A percentile compares a stretch with the other conserved stretches of the same genome.
Conservation (phyloP, 2,888 invertebrate species). For the Standfussiana lucernea region DNA sequence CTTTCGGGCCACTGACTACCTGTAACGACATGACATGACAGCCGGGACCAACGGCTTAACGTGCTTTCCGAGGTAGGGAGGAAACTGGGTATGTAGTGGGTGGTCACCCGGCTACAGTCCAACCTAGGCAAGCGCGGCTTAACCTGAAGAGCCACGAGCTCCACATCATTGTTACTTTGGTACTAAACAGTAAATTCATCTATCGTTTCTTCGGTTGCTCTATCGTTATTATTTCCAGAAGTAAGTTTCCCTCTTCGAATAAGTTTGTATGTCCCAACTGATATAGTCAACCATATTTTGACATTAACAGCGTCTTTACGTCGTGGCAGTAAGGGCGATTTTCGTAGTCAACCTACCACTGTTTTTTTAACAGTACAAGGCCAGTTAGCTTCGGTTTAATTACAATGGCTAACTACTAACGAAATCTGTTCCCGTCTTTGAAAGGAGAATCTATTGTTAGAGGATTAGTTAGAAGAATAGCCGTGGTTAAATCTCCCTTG, state of each 20-base stretch:
- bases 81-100: no score
- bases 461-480: conserved; percentile 32
- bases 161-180: not conserved
- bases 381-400: conserved; percentile 50
- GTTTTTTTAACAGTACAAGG: not conserved
- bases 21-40: no score
- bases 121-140: no score
- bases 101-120: no score
- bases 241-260: conserved; percentile 5
- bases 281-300: not conserved
- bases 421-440: conserved; percentile 48
- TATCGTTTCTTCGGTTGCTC: not conserved
- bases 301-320: not conserved
- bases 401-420: conserved; percentile 48
- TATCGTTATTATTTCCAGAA: conserved; percentile 5
- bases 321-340: not conserved
- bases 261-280: not conserved
- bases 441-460: conserved; percentile 41
- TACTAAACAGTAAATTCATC: not conserved
- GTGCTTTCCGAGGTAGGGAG: no score
- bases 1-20: no score
- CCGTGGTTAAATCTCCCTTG: conserved; percentile 24
- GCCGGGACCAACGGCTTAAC: no score
- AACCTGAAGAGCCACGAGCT: no score
- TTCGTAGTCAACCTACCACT: not conserved